A percentile compares a stretch with the other conserved stretches of the same genome.
These are phyloP conservation scores for Raja brachyura DNA, from an alignment of 2,113 vertebrate species.

Conservation along the genomic window DNA sequence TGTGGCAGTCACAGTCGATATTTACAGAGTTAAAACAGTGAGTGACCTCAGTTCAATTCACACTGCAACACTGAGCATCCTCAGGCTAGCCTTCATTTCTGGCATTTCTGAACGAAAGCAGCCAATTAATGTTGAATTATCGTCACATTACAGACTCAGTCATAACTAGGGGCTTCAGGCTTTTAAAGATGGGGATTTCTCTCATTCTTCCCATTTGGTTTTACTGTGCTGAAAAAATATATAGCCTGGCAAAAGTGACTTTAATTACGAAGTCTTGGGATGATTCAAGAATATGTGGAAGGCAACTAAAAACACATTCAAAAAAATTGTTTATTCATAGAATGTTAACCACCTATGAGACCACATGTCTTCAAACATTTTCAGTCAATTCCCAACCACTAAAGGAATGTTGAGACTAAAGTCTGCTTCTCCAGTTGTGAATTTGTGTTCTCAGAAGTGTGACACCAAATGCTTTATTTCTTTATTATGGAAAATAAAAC, in stretches of 20 bases:
- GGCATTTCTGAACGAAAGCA: background rate
- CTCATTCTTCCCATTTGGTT: background rate
- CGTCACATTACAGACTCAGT: background rate
- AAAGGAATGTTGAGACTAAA: background rate
- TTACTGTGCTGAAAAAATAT: no score
- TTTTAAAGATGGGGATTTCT: background rate
- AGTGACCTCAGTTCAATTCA: no score
- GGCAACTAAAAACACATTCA: background rate
- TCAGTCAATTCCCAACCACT: background rate
- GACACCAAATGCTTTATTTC: background rate
- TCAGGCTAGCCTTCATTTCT: background rate
- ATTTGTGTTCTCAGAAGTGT: background rate
- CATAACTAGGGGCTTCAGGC: background rate
- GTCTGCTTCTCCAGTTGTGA: background rate
- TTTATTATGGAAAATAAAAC: background rate
- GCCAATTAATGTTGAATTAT: slow-evolving; percentile 12
- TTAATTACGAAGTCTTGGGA: background rate
- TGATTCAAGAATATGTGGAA: background rate
- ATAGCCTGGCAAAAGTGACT: background rate
- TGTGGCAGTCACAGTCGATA: no score
- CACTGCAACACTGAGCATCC: background rate
- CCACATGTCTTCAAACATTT: background rate
- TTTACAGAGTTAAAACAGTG: no score
- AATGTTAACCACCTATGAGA: background rate
- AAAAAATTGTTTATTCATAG: background rate